A percentile compares a stretch with the other conserved stretches of the same genome.
These are phyloP conservation scores for Oscheius sp. DNA, from an alignment of 2,888 invertebrate species.

Conservation along the genomic window DNA sequence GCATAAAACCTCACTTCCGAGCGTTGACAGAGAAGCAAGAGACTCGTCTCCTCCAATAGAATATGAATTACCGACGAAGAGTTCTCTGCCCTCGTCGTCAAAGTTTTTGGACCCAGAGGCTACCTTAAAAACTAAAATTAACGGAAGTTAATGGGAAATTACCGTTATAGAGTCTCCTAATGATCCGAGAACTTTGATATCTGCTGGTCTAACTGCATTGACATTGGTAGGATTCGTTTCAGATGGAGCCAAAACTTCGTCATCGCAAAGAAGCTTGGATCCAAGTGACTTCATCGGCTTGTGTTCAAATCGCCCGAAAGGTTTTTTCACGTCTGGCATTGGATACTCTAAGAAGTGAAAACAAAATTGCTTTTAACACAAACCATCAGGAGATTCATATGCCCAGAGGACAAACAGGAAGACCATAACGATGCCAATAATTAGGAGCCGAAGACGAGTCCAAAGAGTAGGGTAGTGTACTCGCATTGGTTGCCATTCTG, in stretches of 20 bases:
- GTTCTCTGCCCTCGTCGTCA: conserved; percentile 39
- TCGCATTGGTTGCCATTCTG: not conserved
- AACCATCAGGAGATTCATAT: conserved; percentile 1
- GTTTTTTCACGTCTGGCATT: not conserved
- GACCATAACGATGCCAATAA: not conserved
- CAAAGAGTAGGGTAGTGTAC: not conserved
- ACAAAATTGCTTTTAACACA: not conserved
- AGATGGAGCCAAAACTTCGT: conserved; percentile 14
- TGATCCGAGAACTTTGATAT: conserved; percentile 57
- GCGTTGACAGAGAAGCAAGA: conserved; percentile 7
- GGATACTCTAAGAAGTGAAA: conserved; percentile 5
- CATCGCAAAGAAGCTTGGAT: conserved; percentile 10
- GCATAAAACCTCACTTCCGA: conserved; percentile 11
- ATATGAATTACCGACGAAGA: conserved; percentile 33
- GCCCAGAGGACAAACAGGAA: conserved; percentile 10
- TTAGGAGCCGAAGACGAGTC: not conserved
- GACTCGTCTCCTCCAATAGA: conserved; percentile 40
- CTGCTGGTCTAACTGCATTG: conserved; percentile 50
- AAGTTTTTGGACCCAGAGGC: conserved; percentile 15
- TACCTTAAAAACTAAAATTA: not conserved
- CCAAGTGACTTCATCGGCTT: conserved; percentile 25
- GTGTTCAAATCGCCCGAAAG: not conserved
- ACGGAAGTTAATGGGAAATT: conserved; percentile 5
- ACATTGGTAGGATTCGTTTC: conserved; percentile 20
- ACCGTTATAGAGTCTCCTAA: conserved; percentile 63